phyloP scores from a whole-genome alignment of 2,113 vertebrate genomes.

The Herpetotheres cachinnans region DNA sequence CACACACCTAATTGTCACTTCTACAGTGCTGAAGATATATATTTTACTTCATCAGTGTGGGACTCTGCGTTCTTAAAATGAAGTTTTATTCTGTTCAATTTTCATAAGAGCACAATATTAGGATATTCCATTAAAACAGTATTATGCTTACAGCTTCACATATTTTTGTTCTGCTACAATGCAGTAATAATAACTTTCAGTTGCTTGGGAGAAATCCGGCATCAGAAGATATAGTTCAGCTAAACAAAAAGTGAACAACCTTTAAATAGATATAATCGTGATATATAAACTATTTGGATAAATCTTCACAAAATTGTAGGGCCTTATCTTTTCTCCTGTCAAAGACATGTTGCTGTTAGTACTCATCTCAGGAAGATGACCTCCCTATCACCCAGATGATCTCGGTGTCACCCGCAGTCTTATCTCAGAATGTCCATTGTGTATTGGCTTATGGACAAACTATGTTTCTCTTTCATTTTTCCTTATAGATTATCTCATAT shows the following conservation, averaged over 20 bases:
- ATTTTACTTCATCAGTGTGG: background rate
- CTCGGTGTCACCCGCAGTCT: background rate
- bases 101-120: background rate
- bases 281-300: background rate
- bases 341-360: background rate
- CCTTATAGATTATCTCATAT: background rate
- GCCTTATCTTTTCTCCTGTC: background rate
- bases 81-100: background rate
- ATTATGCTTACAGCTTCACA: background rate
- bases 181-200: constrained; percentile 10
- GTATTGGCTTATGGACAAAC: background rate
- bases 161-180: background rate
- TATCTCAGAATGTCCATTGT: background rate
- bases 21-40: background rate
- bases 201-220: constrained; percentile 26
- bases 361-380: background rate
- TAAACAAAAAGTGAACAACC: background rate
- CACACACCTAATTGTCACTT: background rate
- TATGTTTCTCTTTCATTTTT: background rate
- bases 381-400: background rate
- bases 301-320: background rate
- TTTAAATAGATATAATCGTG: background rate
- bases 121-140: background rate
- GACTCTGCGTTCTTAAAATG: background rate
- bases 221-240: background rate